Percentiles rank a stretch among this genome's conserved stretches.
Conservation (phyloP, 1,140 invertebrate genomes). For the Saccostrea echinata region DNA sequence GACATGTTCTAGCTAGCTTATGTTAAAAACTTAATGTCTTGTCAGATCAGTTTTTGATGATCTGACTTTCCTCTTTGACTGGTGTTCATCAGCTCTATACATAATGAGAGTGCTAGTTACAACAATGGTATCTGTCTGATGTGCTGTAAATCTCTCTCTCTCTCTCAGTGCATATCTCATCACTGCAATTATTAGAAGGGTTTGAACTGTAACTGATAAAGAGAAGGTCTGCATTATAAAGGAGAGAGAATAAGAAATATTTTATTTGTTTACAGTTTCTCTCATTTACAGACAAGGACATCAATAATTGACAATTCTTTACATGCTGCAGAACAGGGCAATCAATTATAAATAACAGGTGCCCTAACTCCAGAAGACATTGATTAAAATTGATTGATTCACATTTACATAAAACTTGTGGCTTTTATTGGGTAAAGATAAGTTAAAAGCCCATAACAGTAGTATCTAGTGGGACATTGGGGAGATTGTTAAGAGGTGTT, state of each 20-base stretch:
- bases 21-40: not conserved
- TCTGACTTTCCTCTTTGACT: not conserved
- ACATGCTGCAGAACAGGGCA: no score
- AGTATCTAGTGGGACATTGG: not conserved
- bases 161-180: no score
- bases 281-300: no score
- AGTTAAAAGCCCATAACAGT: not conserved
- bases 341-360: no score
- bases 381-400: conserved; percentile 24
- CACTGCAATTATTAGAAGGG: no score
- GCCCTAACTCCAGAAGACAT: not conserved
- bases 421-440: not conserved
- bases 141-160: not conserved
- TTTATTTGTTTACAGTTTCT: no score
- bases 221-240: no score
- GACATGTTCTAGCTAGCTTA: not conserved
- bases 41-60: not conserved
- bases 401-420: not conserved
- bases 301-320: no score
- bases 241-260: no score
- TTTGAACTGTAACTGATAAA: no score
- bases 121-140: not conserved
- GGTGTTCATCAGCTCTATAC: not conserved
- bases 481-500: not conserved
- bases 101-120: not conserved